Conservation (phyloP, 2,113 vertebrate genomes). For the Martes martes region DNA sequence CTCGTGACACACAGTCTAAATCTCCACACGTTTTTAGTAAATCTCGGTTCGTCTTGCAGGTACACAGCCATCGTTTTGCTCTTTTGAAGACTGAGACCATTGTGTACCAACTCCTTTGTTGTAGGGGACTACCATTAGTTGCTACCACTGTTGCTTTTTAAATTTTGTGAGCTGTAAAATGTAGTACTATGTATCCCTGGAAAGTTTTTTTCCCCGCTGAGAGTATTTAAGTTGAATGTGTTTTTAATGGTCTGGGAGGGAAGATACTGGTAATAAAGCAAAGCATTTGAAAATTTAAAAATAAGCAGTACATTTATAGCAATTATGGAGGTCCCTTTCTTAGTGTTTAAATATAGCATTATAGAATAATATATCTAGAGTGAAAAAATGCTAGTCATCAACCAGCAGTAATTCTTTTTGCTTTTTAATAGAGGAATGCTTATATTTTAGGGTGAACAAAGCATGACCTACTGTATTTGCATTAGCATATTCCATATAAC, state of each 20-base stretch:
- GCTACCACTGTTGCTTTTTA: conserved; percentile 41
- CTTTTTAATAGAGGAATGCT: background rate
- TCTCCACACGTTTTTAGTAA: background rate
- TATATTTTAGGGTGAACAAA: conserved; percentile 41
- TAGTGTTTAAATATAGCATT: conserved; percentile 53
- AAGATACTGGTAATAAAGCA: conserved; percentile 50
- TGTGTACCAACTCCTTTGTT: conserved; percentile 19
- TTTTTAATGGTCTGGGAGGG: conserved; percentile 44
- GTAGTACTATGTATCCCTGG: conserved; percentile 34
- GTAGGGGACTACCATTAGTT: background rate
- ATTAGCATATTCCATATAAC: background rate
- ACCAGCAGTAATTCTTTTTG: background rate
- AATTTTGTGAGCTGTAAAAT: conserved; percentile 66
- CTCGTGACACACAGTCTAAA: background rate
- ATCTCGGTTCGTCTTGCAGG: background rate
- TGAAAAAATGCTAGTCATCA: conserved; percentile 28
- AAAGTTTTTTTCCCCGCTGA: background rate
- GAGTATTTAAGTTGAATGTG: conserved; percentile 52
- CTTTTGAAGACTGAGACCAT: background rate
- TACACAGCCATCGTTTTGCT: background rate
- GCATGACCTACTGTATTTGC: background rate
- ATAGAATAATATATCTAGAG: conserved; percentile 14
- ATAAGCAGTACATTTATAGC: conserved; percentile 31
- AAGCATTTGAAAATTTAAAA: conserved; percentile 53
- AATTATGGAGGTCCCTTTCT: background rate